Percentiles rank a stretch among this genome's conserved stretches.
phyloP scores from a whole-genome alignment of 2,888 invertebrate genomes.

The Omphaloscelis lunosa region DNA sequence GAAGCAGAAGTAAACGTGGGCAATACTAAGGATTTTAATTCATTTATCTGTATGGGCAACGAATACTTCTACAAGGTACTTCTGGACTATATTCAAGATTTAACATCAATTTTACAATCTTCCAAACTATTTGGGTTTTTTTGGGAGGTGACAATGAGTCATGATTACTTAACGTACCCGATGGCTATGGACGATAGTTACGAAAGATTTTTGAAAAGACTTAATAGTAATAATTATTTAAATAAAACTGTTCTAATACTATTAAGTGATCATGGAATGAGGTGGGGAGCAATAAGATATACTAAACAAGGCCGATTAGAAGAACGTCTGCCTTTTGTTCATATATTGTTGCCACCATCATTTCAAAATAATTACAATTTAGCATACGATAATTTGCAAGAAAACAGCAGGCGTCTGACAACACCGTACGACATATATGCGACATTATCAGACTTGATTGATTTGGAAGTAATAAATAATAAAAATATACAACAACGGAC shows the following conservation, averaged over 20 bases:
- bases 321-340: constrained; percentile 96
- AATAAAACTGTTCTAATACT: constrained; percentile 93
- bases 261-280: constrained; percentile 97
- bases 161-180: constrained; percentile 96
- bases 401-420: constrained; percentile 93
- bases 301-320: constrained; percentile 97
- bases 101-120: constrained; percentile 90
- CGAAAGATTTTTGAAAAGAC: constrained; percentile 89
- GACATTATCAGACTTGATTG: constrained; percentile 93
- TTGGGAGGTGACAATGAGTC: constrained; percentile 96
- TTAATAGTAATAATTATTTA: constrained; percentile 89
- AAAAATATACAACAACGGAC: constrained; percentile 81
- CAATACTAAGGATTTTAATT: constrained; percentile 92
- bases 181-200: constrained; percentile 93
- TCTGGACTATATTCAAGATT: constrained; percentile 93
- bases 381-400: constrained; percentile 92
- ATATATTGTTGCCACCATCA: constrained; percentile 93
- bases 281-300: constrained; percentile 95
- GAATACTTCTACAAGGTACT: constrained; percentile 93
- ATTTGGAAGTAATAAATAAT: constrained; percentile 86
- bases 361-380: constrained; percentile 92
- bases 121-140: constrained; percentile 95
- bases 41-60: constrained; percentile 93
- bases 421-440: constrained; percentile 96
- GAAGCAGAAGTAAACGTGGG: constrained; percentile 93